Percentiles rank a stretch among this genome's conserved stretches.
These are phyloP conservation scores for Azemiops feae DNA, from an alignment of 2,113 vertebrate species.

Conservation along the genomic window DNA sequence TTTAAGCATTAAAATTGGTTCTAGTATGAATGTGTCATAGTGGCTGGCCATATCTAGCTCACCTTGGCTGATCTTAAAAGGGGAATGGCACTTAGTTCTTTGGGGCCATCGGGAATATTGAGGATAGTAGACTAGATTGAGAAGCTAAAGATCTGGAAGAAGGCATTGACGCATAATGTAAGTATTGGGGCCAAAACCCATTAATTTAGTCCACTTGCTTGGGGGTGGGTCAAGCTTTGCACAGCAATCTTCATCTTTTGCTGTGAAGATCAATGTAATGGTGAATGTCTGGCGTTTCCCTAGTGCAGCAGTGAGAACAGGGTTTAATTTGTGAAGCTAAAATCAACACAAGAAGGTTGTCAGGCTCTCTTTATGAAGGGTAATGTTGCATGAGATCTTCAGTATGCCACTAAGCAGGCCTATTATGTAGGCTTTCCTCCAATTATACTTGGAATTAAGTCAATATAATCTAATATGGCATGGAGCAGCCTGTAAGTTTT, in stretches of 20 bases:
- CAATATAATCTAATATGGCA: not conserved
- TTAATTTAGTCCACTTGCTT: not conserved
- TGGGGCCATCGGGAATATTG: not conserved
- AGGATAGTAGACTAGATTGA: not conserved
- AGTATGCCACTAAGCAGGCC: not conserved
- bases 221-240: not conserved
- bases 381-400: not conserved
- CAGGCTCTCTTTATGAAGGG: not conserved
- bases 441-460: not conserved
- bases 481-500: not conserved
- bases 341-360: not conserved
- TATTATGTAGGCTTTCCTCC: not conserved
- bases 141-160: not conserved
- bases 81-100: not conserved
- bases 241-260: not conserved
- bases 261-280: not conserved
- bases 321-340: not conserved
- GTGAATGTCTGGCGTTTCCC: not conserved
- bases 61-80: not conserved
- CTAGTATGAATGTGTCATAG: not conserved
- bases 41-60: not conserved
- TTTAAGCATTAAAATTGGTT: not conserved
- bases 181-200: not conserved
- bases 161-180: not conserved
- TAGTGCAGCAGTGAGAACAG: not conserved